A percentile compares a stretch with the other conserved stretches of the same genome.
phyloP scores from a whole-genome alignment of 2,888 invertebrate species.

The Argynnis bischoffii region DNA sequence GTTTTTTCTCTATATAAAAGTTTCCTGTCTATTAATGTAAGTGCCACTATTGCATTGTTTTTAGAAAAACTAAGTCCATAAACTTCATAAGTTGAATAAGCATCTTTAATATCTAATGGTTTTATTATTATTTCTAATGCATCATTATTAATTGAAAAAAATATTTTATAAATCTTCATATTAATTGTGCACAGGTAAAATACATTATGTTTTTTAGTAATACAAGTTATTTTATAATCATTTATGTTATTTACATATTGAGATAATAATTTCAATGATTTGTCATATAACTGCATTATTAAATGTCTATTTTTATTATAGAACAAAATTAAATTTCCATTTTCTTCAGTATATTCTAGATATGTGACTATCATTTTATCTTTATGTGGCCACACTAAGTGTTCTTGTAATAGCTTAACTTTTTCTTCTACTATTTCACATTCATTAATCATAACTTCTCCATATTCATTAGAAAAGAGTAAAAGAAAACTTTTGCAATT shows the following conservation, averaged over 20 bases:
- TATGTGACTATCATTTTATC: conserved; percentile 61
- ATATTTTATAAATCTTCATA: conserved; percentile 56
- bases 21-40: conserved; percentile 55
- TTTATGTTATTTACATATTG: conserved; percentile 60
- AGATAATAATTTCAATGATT: conserved; percentile 49
- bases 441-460: conserved; percentile 53
- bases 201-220: conserved; percentile 46
- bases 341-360: conserved; percentile 46
- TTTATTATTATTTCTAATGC: conserved; percentile 46
- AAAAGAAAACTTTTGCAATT: conserved; percentile 48
- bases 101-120: conserved; percentile 52
- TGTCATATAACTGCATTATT: conserved; percentile 54
- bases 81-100: conserved; percentile 52
- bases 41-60: conserved; percentile 53
- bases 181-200: conserved; percentile 58
- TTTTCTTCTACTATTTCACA: conserved; percentile 47
- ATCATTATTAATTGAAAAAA: conserved; percentile 40
- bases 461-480: conserved; percentile 54
- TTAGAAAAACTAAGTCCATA: conserved; percentile 53
- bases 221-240: conserved; percentile 60
- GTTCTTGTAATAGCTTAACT: conserved; percentile 43
- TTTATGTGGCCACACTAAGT: conserved; percentile 57
- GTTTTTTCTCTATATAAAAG: conserved; percentile 55
- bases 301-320: conserved; percentile 69
- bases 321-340: conserved; percentile 53